A percentile compares a stretch with the other conserved stretches of the same genome.
phyloP scores from a whole-genome alignment of 2,113 vertebrate genomes.

The Ctenomys sociabilis region DNA sequence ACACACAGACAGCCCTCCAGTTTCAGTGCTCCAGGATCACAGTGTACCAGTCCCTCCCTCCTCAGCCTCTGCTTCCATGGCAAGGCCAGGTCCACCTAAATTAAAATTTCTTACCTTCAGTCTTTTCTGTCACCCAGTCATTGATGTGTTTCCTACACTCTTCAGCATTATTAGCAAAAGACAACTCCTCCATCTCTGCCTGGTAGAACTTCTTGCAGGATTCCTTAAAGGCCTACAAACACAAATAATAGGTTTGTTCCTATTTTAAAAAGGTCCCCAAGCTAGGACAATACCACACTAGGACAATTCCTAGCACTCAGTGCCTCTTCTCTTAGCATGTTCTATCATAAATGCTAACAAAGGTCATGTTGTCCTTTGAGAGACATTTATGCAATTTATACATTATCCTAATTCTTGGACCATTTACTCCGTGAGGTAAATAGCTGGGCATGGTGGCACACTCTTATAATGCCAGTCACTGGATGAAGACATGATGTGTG shows the following conservation, averaged over 20 bases:
- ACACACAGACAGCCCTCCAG: background rate
- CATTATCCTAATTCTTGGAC: background rate
- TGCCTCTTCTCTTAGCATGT: background rate
- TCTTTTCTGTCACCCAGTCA: slow-evolving; percentile 92
- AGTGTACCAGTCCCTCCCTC: accelerated
- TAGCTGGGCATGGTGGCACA: too few relatives aligned
- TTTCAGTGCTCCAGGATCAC: background rate
- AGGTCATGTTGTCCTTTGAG: background rate
- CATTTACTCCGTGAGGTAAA: too few relatives aligned
- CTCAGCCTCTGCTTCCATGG: accelerated
- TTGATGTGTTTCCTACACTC: slow-evolving; percentile 90
- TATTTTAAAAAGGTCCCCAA: background rate
- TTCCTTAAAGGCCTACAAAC: slow-evolving; percentile 87
- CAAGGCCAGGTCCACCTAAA: background rate
- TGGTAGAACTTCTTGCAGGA: slow-evolving; percentile 89
- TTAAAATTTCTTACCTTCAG: slow-evolving; percentile 87
- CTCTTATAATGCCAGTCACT: too few relatives aligned
- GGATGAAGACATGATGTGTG: background rate
- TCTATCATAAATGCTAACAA: background rate
- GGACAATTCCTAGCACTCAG: too few relatives aligned
- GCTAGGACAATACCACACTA: background rate
- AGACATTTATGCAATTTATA: too few relatives aligned
- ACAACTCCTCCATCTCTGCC: slow-evolving; percentile 89
- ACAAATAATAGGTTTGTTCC: background rate
- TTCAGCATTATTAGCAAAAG: slow-evolving; percentile 90